Percentiles rank a stretch among this genome's conserved stretches.
Conservation (phyloP, 2,888 invertebrate genomes). For the Archaeoteleia sp. region DNA sequence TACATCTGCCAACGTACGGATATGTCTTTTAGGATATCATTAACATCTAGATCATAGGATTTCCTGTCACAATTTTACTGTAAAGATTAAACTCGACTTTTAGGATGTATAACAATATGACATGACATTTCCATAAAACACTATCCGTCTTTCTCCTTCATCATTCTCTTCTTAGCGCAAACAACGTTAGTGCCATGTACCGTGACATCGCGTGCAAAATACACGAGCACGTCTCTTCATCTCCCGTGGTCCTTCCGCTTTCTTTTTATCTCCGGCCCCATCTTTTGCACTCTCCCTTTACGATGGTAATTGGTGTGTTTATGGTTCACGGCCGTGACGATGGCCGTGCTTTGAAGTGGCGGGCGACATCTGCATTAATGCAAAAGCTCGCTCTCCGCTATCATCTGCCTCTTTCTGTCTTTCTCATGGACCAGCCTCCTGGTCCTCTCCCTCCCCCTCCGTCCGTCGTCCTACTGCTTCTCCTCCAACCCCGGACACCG, state of each 20-base stretch:
- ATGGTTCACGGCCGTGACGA: slow-evolving; percentile 60
- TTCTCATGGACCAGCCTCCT: slow-evolving; percentile 3
- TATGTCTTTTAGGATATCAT: too few relatives aligned
- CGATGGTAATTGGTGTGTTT: slow-evolving; percentile 68
- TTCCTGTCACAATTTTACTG: too few relatives aligned
- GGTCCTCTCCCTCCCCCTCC: not conserved
- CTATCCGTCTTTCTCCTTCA: too few relatives aligned
- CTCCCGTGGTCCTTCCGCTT: slow-evolving; percentile 50
- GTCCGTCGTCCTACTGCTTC: slow-evolving; percentile 63
- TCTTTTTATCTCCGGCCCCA: slow-evolving; percentile 49
- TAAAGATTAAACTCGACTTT: too few relatives aligned
- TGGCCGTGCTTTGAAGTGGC: slow-evolving; percentile 65
- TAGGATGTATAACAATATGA: too few relatives aligned
- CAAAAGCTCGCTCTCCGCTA: slow-evolving; percentile 55
- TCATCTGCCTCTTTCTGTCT: slow-evolving; percentile 48
- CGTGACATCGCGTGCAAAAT: slow-evolving; percentile 39
- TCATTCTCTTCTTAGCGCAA: too few relatives aligned
- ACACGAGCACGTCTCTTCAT: slow-evolving; percentile 39
- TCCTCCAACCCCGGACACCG: slow-evolving; percentile 57
- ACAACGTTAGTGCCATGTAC: too few relatives aligned
- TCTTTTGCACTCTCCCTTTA: slow-evolving; percentile 58
- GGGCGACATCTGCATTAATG: slow-evolving; percentile 65
- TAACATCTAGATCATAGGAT: too few relatives aligned
- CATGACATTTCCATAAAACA: too few relatives aligned
- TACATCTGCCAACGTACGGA: too few relatives aligned